Percentiles rank a stretch among this genome's conserved stretches.
Evolutionary conservation across 2,113 vertebrate species (phyloP).

Genomic region (Acanthisitta chloris): DNA sequence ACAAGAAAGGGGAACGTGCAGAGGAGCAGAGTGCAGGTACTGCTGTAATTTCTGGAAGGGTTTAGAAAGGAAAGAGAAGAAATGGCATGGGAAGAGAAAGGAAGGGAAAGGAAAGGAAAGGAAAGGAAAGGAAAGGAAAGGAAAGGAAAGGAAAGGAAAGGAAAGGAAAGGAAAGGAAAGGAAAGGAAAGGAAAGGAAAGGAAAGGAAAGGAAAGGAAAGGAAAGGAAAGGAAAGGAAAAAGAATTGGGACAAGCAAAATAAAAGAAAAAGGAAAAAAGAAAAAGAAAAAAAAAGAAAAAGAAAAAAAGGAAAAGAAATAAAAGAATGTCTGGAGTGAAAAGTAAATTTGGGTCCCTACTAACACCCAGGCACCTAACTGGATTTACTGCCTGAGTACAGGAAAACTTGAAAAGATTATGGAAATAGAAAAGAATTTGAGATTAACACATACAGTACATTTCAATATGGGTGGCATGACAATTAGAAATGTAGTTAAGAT

Average conservation of each 20-base stretch:
- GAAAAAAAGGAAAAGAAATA: not conserved
- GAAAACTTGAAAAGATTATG: conserved; percentile 64
- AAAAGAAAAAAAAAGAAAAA: no score
- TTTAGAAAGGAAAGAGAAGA: not conserved
- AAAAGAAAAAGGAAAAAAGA: accelerated
- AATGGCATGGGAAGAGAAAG: not conserved
- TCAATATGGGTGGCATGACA: conserved; percentile 43
- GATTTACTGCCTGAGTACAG: conserved; percentile 62
- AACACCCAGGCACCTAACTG: not conserved
- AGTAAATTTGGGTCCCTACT: not conserved
- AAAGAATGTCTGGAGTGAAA: not conserved
- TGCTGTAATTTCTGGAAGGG: not conserved
- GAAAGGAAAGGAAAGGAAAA: accelerated
- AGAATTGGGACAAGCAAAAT: accelerated
- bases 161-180: no score
- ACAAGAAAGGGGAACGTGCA: conserved; percentile 20
- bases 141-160: accelerated
- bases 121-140: not conserved
- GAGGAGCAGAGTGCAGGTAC: not conserved
- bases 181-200: no score
- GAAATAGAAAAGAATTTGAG: conserved; percentile 68
- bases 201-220: accelerated
- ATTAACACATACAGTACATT: conserved; percentile 55
- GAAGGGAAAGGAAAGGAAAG: no score
- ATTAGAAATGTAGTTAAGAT: conserved; percentile 57